Percentiles rank a stretch among this genome's conserved stretches.
Evolutionary conservation across 92 coral and sea anemone species (phyloP).

Genomic region (Ricordea florida): DNA sequence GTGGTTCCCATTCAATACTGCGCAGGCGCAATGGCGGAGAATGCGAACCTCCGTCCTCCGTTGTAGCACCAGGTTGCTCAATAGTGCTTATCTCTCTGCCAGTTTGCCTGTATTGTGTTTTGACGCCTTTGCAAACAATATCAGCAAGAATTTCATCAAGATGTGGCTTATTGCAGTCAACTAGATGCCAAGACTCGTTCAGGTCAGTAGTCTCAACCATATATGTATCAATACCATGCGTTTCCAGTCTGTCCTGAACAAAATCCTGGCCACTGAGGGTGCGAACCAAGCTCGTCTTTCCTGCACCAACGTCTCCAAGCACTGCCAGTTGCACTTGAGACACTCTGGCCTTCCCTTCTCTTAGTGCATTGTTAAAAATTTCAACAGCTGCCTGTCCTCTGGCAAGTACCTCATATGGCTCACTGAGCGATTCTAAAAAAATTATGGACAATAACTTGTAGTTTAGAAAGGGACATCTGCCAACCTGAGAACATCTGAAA

Average conservation of each 20-base stretch:
- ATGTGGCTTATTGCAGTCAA: slow-evolving; percentile 31
- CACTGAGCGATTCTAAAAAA: slow-evolving; percentile 6
- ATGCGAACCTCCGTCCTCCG: too few species aligned
- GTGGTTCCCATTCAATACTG: not conserved
- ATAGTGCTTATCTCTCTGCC: too few species aligned
- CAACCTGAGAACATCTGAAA: too few species aligned
- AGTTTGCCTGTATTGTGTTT: too few species aligned
- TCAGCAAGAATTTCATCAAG: slow-evolving; percentile 59
- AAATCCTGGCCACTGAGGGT: slow-evolving; percentile 63
- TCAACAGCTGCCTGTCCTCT: slow-evolving; percentile 56
- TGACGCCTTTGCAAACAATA: slow-evolving; percentile 43
- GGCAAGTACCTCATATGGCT: slow-evolving; percentile 74
- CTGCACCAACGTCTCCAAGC: slow-evolving; percentile 70
- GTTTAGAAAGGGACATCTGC: too few species aligned
- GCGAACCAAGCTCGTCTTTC: slow-evolving; percentile 76
- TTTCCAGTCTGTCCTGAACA: slow-evolving; percentile 32
- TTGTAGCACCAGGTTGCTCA: not conserved
- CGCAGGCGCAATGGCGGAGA: not conserved
- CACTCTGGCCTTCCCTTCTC: slow-evolving; percentile 60
- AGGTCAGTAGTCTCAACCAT: slow-evolving; percentile 68
- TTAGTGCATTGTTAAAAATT: slow-evolving; percentile 61
- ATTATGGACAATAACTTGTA: too few species aligned
- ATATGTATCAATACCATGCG: slow-evolving; percentile 72
- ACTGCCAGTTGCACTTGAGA: slow-evolving; percentile 65
- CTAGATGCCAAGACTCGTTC: slow-evolving; percentile 58